phyloP scores from a whole-genome alignment of 2,888 invertebrate species.

The Actias luna region DNA sequence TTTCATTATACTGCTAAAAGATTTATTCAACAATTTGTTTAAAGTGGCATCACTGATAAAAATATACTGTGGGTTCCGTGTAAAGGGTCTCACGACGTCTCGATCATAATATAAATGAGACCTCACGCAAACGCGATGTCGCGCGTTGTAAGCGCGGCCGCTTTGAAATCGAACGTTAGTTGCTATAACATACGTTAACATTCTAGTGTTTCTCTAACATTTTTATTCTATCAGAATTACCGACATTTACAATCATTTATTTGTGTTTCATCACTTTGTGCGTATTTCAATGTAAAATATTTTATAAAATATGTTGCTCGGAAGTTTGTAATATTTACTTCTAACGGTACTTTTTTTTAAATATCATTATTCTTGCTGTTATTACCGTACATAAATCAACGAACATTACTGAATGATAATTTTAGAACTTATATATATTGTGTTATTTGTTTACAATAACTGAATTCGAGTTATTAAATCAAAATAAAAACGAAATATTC shows the following conservation, averaged over 20 bases:
- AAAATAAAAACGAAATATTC: too few relatives aligned
- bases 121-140: constrained; percentile 22
- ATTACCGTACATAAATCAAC: neutral
- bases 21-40: neutral
- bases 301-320: neutral
- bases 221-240: constrained; percentile 6
- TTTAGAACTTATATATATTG: neutral
- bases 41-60: neutral
- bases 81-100: constrained; percentile 6
- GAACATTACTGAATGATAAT: neutral
- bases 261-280: neutral
- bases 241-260: neutral
- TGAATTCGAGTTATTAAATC: too few relatives aligned
- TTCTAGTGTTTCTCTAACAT: neutral
- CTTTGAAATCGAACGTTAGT: constrained; percentile 13
- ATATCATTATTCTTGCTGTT: neutral
- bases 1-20: too few relatives aligned
- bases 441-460: too few relatives aligned
- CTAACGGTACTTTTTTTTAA: neutral
- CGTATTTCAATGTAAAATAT: neutral
- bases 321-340: neutral
- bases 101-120: constrained; percentile 22
- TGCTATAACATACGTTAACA: neutral
- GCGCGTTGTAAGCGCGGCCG: constrained; percentile 4
- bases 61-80: neutral